Base-by-base conservation (phyloP, 2,113 vertebrate genomes). In the Pomatorhinus ruficollis region DNA sequence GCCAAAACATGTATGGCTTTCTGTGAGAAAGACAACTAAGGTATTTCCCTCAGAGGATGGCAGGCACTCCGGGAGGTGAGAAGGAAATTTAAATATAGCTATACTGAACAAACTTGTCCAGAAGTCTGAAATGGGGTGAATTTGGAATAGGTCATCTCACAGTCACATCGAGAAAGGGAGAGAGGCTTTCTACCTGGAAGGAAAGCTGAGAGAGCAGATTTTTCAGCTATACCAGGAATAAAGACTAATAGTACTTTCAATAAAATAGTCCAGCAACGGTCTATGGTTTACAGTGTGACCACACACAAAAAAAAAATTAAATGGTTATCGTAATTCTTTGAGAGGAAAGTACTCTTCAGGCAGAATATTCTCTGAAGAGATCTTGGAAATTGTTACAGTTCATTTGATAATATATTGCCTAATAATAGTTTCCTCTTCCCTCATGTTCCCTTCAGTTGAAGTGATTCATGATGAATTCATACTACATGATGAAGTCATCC, bases 341-440 rank as follows among this genome's bases (percentile, higher is more conserved):
- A 35, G 40, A 92, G 37, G 33, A 76, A 93, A 91, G 35, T 35
- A 71, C n/a, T 45, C 6, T 68, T 89, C 66, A 16, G 50, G 40
- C 9, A 16, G 44, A 84, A 93, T 82, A 84, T 76, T 93, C 91
- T 94, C 93, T 81, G 30, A 95, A 95, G 89, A 91, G 57, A 87
- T 85, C 83, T 72, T 97, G 87, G 74, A 97, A 95, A 95, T 83
- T 0, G 0, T 93, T 82, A 66, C 49, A 54, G 54, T 64, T 64
- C n/a, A 76, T 93, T 90, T 54, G 61, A 95, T 91, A 96, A 95
- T 90, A 93, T 92, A 96, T 94, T 93, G 86, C 74, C 50, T 85
- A 92, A 91, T 95, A 96, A 94, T 72, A 76, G 61, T 83, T 92
- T 97, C 69, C 69, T 75, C 82, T 95, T 89, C 60, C 66, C 87